Evolutionary conservation across 92 coral and sea anemone species (phyloP).

Genomic region (Parazoanthus swiftii): DNA sequence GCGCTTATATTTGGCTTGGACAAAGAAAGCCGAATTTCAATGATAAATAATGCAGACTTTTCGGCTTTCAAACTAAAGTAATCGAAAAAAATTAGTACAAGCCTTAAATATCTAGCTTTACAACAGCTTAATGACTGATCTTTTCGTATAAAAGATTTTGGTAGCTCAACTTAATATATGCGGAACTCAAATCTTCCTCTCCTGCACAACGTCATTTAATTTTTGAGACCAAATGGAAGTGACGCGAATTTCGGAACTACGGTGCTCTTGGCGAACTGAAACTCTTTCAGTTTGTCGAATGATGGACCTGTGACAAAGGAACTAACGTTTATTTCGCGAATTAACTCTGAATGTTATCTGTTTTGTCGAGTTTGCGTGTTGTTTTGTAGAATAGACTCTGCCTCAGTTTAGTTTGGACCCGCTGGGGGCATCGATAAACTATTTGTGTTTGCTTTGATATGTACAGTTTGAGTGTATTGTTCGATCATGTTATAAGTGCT

Average conservation of each 20-base stretch:
- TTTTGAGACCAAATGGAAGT: not conserved
- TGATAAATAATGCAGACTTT: not conserved
- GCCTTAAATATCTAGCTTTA: not conserved
- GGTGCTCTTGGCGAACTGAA: not conserved
- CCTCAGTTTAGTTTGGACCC: constrained; percentile 17
- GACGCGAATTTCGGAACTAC: not conserved
- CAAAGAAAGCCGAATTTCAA: constrained; percentile 19
- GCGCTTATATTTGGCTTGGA: not conserved
- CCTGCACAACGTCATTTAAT: not conserved
- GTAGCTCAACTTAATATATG: constrained; percentile 4
- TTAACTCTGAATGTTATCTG: constrained; percentile 1
- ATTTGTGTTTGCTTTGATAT: constrained; percentile 18
- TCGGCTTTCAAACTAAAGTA: constrained; percentile 5
- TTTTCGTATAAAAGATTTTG: not conserved
- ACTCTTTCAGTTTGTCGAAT: not conserved
- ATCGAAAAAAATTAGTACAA: not conserved
- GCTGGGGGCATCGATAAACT: constrained; percentile 1
- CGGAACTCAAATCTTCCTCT: constrained; percentile 15
- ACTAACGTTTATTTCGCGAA: not conserved
- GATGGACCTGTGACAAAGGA: not conserved
- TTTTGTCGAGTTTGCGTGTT: constrained; percentile 4
- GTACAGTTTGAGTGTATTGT: constrained; percentile 12
- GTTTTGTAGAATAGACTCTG: constrained; percentile 1
- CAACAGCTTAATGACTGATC: constrained; percentile 2
- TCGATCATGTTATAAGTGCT: not conserved